phyloP scores from a whole-genome alignment of 2,113 vertebrate species.

The Castor canadensis region DNA sequence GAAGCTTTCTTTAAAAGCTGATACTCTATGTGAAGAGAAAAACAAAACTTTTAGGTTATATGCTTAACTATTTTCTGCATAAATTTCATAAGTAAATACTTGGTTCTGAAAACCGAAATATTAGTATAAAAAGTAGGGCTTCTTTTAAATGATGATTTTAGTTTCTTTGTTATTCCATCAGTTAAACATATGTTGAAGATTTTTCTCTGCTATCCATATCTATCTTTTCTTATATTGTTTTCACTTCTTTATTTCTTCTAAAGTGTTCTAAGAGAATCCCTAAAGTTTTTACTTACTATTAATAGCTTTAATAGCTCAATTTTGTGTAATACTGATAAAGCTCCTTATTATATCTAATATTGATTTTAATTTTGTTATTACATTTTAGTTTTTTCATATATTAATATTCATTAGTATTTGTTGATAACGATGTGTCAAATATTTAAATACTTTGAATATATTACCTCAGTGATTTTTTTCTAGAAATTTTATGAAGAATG shows the following conservation, averaged over 20 bases:
- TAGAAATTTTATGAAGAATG: not conserved
- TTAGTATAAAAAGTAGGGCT: not conserved
- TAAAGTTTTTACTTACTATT: not conserved
- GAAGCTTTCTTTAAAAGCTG: not conserved
- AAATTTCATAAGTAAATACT: not conserved
- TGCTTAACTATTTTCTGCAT: not conserved
- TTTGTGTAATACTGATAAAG: not conserved
- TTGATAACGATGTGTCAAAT: not conserved
- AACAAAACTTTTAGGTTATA: not conserved
- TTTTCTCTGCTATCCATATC: not conserved
- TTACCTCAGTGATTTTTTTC: not conserved
- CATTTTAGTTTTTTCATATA: not conserved
- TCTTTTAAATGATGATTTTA: not conserved
- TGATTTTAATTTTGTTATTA: slow-evolving; percentile 21
- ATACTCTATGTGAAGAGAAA: not conserved
- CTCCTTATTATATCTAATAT: not conserved
- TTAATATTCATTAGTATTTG: slow-evolving; percentile 22
- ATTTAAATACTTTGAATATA: not conserved
- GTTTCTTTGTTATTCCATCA: not conserved
- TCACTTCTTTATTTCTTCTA: not conserved
- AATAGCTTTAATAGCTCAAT: not conserved
- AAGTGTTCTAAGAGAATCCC: not conserved
- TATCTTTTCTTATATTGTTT: slow-evolving; percentile 12
- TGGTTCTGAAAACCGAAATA: not conserved
- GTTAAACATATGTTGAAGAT: not conserved